Evolutionary conservation across 2,888 invertebrate genomes (phyloP), one percentile per base, ranked within the genome.

Genomic region (Penaeus monodon): DNA sequence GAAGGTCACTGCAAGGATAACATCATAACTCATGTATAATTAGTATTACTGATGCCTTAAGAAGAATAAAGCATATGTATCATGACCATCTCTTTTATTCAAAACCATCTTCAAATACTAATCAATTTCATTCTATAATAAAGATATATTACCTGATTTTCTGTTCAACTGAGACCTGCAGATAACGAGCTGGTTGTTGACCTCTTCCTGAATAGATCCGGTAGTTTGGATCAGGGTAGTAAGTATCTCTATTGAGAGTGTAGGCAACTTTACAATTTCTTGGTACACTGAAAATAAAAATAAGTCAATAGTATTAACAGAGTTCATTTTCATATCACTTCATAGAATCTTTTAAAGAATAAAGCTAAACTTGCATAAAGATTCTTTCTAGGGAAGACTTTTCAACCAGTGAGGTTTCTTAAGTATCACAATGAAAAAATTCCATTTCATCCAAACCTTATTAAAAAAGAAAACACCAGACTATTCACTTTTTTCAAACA

Each of bases 161-260:
- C 27, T 90, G 79, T 77, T 88, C 74, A n/a, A 90, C 85, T 27
- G 90, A 89, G 12, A 88, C 86, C 57, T 90, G 89, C 49, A 90
- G 79, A 57, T 66, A 89, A 20, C 81, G 82, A 17, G 88, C 84
- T 33, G 76, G 86, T 27, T 44, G 63, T 24, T 85, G 22, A 24
- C 89, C 89, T 63, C 49, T 66, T n/a, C 89, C 89, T 33, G 86
- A 84, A 92, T 96, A 97, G 91, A 95, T 94, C 91, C 95, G 94
- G 93, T 96, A 97, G 92, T 94, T 94, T 29, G 97, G 97, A 91
- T 95, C 95, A 4, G 97, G 96, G 92, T 93, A 94, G 93, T 95
- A 96, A 91, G 94, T 94, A 85, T 96, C 94, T 24, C 94, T 94
- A 90, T 94, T 94, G 78, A 94, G 93, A 1, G 96, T 96, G 83